These are phyloP conservation scores for Alsophila aescularia DNA, from an alignment of 2,888 invertebrate genomes.

Conservation along the genomic window DNA sequence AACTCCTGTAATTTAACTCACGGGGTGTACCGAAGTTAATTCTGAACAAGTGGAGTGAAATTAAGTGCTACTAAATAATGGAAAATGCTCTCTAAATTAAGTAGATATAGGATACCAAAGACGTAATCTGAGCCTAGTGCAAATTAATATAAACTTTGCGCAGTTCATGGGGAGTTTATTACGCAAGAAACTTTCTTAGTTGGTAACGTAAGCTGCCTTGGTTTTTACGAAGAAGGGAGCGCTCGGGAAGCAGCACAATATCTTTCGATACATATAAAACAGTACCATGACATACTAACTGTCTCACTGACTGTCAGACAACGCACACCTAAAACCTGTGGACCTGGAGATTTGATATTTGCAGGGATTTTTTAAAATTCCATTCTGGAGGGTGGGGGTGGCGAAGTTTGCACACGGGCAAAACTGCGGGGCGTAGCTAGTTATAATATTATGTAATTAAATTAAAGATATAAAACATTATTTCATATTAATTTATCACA, in stretches of 20 bases:
- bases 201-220: conserved; percentile 19
- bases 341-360: no score
- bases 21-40: conserved; percentile 40
- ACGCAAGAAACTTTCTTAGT: conserved; percentile 30
- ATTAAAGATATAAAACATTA: no score
- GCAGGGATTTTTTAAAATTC: no score
- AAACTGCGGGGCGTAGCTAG: no score
- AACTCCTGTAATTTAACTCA: conserved; percentile 42
- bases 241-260: neutral
- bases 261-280: no score
- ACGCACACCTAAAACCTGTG: no score
- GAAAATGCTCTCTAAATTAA: conserved; percentile 40
- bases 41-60: conserved; percentile 41
- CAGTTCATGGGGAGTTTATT: conserved; percentile 32
- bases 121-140: conserved; percentile 35
- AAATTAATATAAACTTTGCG: conserved; percentile 34
- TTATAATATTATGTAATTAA: no score
- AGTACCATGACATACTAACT: no score
- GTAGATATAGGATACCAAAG: conserved; percentile 37
- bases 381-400: no score
- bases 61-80: conserved; percentile 44
- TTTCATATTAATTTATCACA: no score
- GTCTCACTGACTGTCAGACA: no score
- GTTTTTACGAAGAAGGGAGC: conserved; percentile 15
- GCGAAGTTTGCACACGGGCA: no score